Evolutionary conservation across 23 tunicate genomes (phyloP).

Genomic region (Oikopleura dioica): DNA sequence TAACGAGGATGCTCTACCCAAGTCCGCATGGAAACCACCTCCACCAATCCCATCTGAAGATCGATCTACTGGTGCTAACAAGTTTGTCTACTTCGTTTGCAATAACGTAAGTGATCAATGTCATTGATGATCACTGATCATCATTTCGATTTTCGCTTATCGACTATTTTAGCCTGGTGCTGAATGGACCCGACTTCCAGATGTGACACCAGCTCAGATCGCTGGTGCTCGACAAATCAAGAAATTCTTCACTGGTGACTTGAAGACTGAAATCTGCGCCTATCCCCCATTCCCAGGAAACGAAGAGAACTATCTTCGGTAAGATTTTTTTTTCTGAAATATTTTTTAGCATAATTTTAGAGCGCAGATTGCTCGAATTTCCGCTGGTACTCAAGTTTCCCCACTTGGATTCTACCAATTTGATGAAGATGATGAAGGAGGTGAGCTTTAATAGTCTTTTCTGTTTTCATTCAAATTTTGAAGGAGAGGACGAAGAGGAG

Average conservation of each 20-base stretch:
- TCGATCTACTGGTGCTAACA: slow-evolving; percentile 52
- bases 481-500: slow-evolving; percentile 64
- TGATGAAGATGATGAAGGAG: slow-evolving; percentile 74
- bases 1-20: slow-evolving; percentile 75
- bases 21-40: slow-evolving; percentile 90
- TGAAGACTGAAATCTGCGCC: slow-evolving; percentile 48
- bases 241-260: slow-evolving; percentile 71
- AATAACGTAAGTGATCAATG: slow-evolving; percentile 41
- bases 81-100: slow-evolving; percentile 86
- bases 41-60: slow-evolving; percentile 91
- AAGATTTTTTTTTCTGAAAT: not conserved
- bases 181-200: slow-evolving; percentile 72
- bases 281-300: slow-evolving; percentile 95
- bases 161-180: slow-evolving; percentile 22
- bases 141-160: not conserved
- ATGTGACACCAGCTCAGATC: slow-evolving; percentile 74
- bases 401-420: slow-evolving; percentile 63
- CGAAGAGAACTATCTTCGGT: slow-evolving; percentile 63
- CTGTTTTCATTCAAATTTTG: not conserved
- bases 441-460: not conserved
- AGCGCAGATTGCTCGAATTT: slow-evolving; percentile 69
- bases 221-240: slow-evolving; percentile 33
- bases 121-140: not conserved
- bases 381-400: slow-evolving; percentile 73
- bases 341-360: not conserved